phyloP scores from a whole-genome alignment of 2,797 vertebrate genomes.

The Crypturellus tataupa region DNA sequence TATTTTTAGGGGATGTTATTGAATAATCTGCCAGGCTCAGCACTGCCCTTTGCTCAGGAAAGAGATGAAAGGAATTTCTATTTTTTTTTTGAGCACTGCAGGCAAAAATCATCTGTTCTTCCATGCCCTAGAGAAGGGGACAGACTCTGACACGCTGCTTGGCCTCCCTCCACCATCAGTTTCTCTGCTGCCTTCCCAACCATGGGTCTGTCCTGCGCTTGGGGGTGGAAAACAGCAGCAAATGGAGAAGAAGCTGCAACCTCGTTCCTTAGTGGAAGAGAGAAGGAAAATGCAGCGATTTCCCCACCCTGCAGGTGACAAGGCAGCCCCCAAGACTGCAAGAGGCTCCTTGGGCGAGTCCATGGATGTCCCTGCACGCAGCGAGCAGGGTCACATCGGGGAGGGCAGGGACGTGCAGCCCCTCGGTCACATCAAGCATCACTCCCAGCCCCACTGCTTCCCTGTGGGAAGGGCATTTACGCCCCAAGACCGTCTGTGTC shows the following conservation, averaged over 20 bases:
- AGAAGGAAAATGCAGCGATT: not conserved
- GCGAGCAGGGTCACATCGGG: not conserved
- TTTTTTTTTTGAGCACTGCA: not conserved
- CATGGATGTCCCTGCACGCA: too few species aligned
- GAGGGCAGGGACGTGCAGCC: not conserved
- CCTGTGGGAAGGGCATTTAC: not conserved
- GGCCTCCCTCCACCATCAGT: not conserved
- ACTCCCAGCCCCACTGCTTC: too few species aligned
- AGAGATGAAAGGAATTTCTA: constrained; percentile 38
- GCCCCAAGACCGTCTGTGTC: too few species aligned
- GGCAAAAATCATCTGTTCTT: constrained; percentile 14
- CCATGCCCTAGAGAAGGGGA: not conserved
- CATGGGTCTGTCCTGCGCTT: not conserved
- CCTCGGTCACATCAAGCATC: not conserved
- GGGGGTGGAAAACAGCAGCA: not conserved
- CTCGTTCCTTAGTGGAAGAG: not conserved
- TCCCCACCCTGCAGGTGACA: not conserved
- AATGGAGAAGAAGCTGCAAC: not conserved
- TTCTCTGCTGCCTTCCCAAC: not conserved
- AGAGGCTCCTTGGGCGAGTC: not conserved
- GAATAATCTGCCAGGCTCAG: constrained; percentile 57
- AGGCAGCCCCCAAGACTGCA: not conserved
- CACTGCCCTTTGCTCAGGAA: constrained; percentile 33
- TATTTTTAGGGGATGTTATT: constrained; percentile 69
- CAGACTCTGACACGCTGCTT: fast-evolving